Base-by-base conservation (phyloP, 2,113 vertebrate genomes). In the Ammodramus savannarum region DNA sequence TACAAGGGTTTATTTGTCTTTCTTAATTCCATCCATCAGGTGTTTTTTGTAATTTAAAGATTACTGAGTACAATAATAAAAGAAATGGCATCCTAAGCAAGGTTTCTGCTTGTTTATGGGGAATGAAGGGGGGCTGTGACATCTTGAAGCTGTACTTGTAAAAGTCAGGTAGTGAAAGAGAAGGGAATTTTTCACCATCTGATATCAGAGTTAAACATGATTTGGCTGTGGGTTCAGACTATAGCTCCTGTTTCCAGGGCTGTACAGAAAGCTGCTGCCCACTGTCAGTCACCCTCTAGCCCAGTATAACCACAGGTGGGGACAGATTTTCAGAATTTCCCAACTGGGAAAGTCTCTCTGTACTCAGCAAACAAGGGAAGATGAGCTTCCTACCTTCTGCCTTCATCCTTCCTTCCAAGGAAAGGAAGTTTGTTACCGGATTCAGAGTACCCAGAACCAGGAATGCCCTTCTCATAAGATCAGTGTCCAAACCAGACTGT, bases 391-490 rank as follows among this genome's bases (percentile, higher is more conserved):
- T 44, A 20, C 4, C 4, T 58, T 72, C 38, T 13, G 9, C 32
- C 23, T 44, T 63, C 34, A 44, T 26, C 10, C 15, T 17, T 20
- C 44, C 19, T 44, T 20, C 44, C 25, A 54, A 59, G 13, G 11
- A 16, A 87, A 49, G 15, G 27, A 43, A 84, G 8, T 1, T 46
- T 92, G 78, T 75, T 10, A n/a, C 6, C 7, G n/a, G 36, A 48
- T 39, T 62, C n/a, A 62, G 11, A 39, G 13, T 34, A 43, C 11
- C 39, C 21, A 52, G 7, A 34, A 20, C 4, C 34, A 76, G 10
- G 5, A 10, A 16, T 2, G 5, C 22, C 27, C 26, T 31, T 31
- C 34, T 14, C 0, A 0, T 27, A 23, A 2, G 3, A 32, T 3
- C 13, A 51, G 26, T 57, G 82, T 16, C 15, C n/a, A 46, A 2